Evolutionary conservation across 1,140 invertebrate genomes (phyloP).

Genomic region (Cydia pomonella): DNA sequence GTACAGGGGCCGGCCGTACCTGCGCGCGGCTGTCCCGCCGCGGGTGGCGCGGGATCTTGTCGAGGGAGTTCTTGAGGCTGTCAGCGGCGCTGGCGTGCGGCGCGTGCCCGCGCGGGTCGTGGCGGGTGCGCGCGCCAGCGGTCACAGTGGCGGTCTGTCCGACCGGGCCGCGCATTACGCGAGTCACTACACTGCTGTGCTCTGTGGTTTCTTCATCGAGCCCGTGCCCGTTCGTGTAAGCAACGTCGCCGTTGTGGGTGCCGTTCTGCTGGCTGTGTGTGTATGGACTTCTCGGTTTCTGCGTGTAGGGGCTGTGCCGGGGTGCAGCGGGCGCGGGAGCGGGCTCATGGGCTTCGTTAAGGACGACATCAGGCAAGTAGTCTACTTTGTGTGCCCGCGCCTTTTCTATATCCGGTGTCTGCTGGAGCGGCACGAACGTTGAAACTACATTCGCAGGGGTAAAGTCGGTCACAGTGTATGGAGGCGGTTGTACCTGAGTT

Average conservation of each 20-base stretch:
- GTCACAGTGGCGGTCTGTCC: constrained; percentile 83
- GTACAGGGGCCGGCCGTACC: constrained; percentile 46
- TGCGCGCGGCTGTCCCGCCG: constrained; percentile 62
- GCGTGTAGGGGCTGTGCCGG: constrained; percentile 34
- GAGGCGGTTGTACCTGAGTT: constrained; percentile 44
- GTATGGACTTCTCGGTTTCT: constrained; percentile 50
- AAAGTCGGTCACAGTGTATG: constrained; percentile 73
- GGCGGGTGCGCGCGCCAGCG: constrained; percentile 74
- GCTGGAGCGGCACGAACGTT: constrained; percentile 74
- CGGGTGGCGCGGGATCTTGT: constrained; percentile 75
- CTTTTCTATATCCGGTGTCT: constrained; percentile 78
- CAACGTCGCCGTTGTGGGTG: constrained; percentile 36
- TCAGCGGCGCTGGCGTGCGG: constrained; percentile 76
- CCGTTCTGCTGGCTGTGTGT: constrained; percentile 20
- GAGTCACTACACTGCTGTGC: constrained; percentile 82
- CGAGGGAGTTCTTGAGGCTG: constrained; percentile 76
- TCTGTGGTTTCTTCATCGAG: constrained; percentile 68
- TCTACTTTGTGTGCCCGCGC: constrained; percentile 74
- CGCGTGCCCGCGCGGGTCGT: constrained; percentile 58
- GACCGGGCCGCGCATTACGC: constrained; percentile 84
- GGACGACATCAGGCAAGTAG: constrained; percentile 76
- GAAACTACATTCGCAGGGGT: constrained; percentile 64
- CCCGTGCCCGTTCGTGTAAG: constrained; percentile 10
- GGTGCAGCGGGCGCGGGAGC: constrained; percentile 10
- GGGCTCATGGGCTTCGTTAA: constrained; percentile 52